Evolutionary conservation across 2,888 invertebrate species (phyloP), one percentile per base, ranked within the genome.

Genomic region (Kryphioiulus occultus): DNA sequence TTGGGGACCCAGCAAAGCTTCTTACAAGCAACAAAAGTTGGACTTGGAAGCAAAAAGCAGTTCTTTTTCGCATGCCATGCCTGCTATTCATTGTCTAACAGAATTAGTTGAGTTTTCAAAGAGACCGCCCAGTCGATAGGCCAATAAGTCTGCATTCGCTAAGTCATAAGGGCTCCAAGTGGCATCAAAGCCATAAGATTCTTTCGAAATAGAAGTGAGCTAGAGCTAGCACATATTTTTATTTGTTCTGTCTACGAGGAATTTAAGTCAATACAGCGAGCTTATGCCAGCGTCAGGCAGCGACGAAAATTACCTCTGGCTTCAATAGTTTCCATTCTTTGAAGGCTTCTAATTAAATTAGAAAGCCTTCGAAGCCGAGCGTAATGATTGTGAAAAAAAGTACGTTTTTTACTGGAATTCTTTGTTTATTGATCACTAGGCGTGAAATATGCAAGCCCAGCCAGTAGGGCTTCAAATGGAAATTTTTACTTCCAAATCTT

Each of bases 261-360:
- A 68, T 68, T 68, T 68, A 10, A 68, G 68, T 68, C 68, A 68
- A 68, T 68, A 68, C 19, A n/a, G 22, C 4, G 68, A 68, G 68
- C 68, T 68, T 68, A 68, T 68, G 53, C 3, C n/a, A 53, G 17
- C 17, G 19, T 0, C 7, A 22, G 53, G 5, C n/a, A 53, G 17
- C 17, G 19, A 10, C 7, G 68, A 68, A 68, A 68, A 68, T 68
- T 68, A 68, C 68, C 68, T 68, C 68, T 68, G 68, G 68, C 68
- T 68, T 22, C 68, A 68, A 68, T 68, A 68, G 68, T 68, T 68
- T 68, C 59, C 12, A 68, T 68, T 68, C 68, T 68, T 68, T 68
- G 22, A 68, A 68, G 68, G 68, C 68, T 68, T 68, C 22, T 68
- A 68, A 68, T 68, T 68, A 68, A 68, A 68, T 68, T 68, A 68